Conservation (phyloP, 2,888 invertebrate genomes). For the Callimorpha dominula region DNA sequence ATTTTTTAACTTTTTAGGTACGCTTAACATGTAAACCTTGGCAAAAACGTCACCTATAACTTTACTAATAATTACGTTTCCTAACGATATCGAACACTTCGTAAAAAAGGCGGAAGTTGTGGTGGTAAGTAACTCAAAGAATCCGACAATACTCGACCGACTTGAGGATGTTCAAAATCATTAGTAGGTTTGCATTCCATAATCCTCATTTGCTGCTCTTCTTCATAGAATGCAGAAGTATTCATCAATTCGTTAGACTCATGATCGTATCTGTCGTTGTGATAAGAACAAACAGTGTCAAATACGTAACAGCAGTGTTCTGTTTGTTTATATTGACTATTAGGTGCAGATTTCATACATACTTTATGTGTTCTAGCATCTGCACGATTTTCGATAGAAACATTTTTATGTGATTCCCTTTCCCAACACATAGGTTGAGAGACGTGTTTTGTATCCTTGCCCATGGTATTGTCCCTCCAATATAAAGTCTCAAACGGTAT, state of each 20-base stretch:
- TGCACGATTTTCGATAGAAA: neutral
- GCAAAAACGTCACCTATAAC: neutral
- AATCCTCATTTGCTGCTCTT: neutral
- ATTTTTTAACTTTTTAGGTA: neutral
- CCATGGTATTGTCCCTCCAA: neutral
- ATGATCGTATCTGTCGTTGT: constrained; percentile 47
- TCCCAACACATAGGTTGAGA: constrained; percentile 13
- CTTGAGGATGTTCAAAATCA: neutral
- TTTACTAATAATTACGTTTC: constrained; percentile 17
- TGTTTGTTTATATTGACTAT: constrained; percentile 5
- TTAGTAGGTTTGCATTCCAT: neutral
- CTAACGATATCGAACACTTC: constrained; percentile 45
- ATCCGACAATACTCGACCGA: constrained; percentile 36
- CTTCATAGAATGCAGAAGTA: neutral
- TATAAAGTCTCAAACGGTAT: constrained; percentile 23
- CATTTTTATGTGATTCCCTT: constrained; percentile 9
- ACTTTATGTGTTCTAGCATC: neutral
- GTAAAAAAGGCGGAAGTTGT: constrained; percentile 70
- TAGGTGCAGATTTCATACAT: neutral
- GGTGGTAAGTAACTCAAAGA: constrained; percentile 67
- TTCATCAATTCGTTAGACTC: constrained; percentile 2
- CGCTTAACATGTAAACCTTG: constrained; percentile 11
- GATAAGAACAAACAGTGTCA: constrained; percentile 51
- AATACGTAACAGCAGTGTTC: constrained; percentile 53
- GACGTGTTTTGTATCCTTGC: constrained; percentile 13